These are phyloP conservation scores for Diorhabda elongata DNA, from an alignment of 1,140 invertebrate species.

Conservation along the genomic window DNA sequence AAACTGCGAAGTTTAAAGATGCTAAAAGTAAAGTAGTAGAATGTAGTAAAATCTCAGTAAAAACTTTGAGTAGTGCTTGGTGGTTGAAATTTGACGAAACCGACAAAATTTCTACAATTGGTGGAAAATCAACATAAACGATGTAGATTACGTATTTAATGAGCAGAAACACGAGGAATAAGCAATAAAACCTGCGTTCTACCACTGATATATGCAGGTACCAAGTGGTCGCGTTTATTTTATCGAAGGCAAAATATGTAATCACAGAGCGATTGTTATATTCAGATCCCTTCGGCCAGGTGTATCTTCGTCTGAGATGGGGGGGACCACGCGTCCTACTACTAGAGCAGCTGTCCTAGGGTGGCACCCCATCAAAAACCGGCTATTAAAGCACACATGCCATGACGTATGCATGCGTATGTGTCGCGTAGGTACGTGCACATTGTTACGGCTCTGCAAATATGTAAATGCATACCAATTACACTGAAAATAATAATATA, in stretches of 20 bases:
- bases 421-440: slow-evolving; percentile 37
- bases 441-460: slow-evolving; percentile 29
- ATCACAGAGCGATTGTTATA: slow-evolving; percentile 37
- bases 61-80: no score
- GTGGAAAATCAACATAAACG: no score
- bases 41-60: no score
- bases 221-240: slow-evolving; percentile 13
- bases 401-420: slow-evolving; percentile 41
- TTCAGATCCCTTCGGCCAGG: slow-evolving; percentile 30
- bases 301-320: slow-evolving; percentile 27
- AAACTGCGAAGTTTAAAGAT: no score
- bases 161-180: neutral
- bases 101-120: no score
- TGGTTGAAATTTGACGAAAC: no score
- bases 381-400: slow-evolving; percentile 35
- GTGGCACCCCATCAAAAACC: slow-evolving; percentile 34
- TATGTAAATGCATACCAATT: slow-evolving; percentile 32
- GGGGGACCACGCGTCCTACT: slow-evolving; percentile 35
- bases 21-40: no score
- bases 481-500: neutral
- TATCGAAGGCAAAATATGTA: slow-evolving; percentile 28
- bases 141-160: no score
- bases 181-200: neutral
- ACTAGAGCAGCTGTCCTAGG: slow-evolving; percentile 33
- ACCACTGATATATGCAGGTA: slow-evolving; percentile 14